Evolutionary conservation across 2,888 invertebrate species (phyloP), one percentile per base, ranked within the genome.

Genomic region (Muscina levida): DNA sequence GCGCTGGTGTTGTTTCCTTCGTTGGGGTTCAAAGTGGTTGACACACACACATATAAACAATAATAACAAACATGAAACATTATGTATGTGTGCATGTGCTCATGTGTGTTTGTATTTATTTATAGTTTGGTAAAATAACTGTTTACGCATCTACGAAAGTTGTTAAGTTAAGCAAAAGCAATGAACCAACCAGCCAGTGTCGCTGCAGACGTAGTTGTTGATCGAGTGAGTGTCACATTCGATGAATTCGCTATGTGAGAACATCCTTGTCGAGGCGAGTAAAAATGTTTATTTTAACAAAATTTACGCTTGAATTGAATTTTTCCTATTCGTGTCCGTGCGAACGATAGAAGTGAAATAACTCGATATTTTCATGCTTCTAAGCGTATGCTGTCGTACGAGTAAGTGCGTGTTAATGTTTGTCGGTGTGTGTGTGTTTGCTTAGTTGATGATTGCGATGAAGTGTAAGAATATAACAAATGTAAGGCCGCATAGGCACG

Each of bases 371-470:
- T 46, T 46, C 13, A 46, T 46, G n/a, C 13, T n/a, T n/a, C n/a
- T n/a, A n/a, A n/a, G n/a, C 0, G 1, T 4, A 46, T n/a, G 26
- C 17, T 66, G 15, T n/a, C 2, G 31, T n/a, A 59, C 10, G 37
- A 59, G 31, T 31, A 8, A 26, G 26, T 57, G n/a, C 2, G 37
- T 10, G 31, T 15, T 1, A 4, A 57, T 57, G 57, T 57, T 31
- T 13, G 31, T n/a, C 57, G 10, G 31, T 8, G 24, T 24, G 15
- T 56, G 31, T 5, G 13, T 44, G 31, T 39, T 24, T 65, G 37
- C 39, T 15, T 37, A 19, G 39, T 59, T 42, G 51, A 72, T 51
- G 37, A 59, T 57, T 72, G 66, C 31, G 17, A 65, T 67, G 39
- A 51, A 67, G 19, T 67, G 39, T 26, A 72, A 17, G 17, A 57